Percentiles rank a stretch among this genome's conserved stretches.
Evolutionary conservation across 2,797 vertebrate genomes (phyloP).

Genomic region (Sebastes umbrosus): DNA sequence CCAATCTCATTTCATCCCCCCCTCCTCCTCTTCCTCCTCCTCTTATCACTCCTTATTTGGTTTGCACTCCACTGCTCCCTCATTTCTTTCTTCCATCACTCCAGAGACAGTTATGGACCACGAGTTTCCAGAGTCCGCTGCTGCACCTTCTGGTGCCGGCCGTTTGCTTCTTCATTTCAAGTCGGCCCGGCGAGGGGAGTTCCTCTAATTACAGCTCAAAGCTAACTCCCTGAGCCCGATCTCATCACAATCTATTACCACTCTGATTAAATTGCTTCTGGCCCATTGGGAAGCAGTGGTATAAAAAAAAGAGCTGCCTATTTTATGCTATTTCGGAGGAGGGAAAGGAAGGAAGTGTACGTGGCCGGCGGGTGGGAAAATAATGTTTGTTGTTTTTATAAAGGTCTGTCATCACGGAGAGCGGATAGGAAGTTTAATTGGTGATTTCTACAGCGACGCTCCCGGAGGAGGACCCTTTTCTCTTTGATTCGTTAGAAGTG

Average conservation of each 20-base stretch:
- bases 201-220: constrained; percentile 74
- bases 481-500: constrained; percentile 50
- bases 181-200: constrained; percentile 21
- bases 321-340: constrained; percentile 8
- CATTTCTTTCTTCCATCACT: neutral
- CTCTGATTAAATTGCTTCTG: constrained; percentile 72
- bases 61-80: neutral
- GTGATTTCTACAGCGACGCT: constrained; percentile 28
- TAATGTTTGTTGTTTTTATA: constrained; percentile 30
- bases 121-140: constrained; percentile 5
- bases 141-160: constrained; percentile 1
- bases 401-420: constrained; percentile 10
- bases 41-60: neutral
- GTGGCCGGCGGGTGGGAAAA: neutral
- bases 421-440: constrained; percentile 36
- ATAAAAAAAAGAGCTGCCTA: constrained; percentile 15
- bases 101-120: neutral
- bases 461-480: constrained; percentile 12
- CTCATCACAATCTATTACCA: constrained; percentile 74
- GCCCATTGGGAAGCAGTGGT: constrained; percentile 32
- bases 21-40: neutral
- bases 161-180: constrained; percentile 26
- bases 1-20: neutral
- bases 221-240: constrained; percentile 59
- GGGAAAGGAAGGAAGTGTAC: neutral